These are phyloP conservation scores for Melanostoma mellinum DNA, from an alignment of 2,888 invertebrate genomes.

Conservation along the genomic window DNA sequence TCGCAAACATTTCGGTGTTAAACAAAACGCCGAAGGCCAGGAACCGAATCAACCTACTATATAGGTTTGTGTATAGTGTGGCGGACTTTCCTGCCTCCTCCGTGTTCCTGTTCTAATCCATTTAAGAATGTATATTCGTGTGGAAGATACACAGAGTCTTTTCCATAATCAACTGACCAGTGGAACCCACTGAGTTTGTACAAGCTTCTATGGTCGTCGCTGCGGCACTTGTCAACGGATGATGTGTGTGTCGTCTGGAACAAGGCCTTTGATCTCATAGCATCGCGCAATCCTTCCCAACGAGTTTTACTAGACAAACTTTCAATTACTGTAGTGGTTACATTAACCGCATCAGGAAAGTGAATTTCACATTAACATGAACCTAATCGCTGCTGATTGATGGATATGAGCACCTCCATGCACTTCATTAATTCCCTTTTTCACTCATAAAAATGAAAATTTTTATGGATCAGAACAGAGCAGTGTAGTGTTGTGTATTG, in stretches of 20 bases:
- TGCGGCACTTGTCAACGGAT: conserved; percentile 65
- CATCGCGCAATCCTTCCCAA: conserved; percentile 9
- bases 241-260: conserved; percentile 20
- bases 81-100: conserved; percentile 34
- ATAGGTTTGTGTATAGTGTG: conserved; percentile 8
- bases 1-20: conserved; percentile 68
- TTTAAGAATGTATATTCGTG: conserved; percentile 37
- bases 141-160: conserved; percentile 11
- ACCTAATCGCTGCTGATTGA: conserved; percentile 39
- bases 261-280: conserved; percentile 39
- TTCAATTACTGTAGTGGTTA: not conserved
- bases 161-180: not conserved
- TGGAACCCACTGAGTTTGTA: conserved; percentile 41
- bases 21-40: conserved; percentile 69
- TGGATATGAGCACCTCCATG: conserved; percentile 2
- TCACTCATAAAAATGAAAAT: conserved; percentile 40
- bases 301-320: not conserved
- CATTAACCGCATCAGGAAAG: conserved; percentile 28
- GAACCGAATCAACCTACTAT: conserved; percentile 13
- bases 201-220: conserved; percentile 43
- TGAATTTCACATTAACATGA: conserved; percentile 60
- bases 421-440: conserved; percentile 42
- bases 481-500: conserved; percentile 11
- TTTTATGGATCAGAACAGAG: conserved; percentile 39
- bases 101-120: conserved; percentile 45